Conservation (phyloP, 2,113 vertebrate species). For the Prolemur simus region DNA sequence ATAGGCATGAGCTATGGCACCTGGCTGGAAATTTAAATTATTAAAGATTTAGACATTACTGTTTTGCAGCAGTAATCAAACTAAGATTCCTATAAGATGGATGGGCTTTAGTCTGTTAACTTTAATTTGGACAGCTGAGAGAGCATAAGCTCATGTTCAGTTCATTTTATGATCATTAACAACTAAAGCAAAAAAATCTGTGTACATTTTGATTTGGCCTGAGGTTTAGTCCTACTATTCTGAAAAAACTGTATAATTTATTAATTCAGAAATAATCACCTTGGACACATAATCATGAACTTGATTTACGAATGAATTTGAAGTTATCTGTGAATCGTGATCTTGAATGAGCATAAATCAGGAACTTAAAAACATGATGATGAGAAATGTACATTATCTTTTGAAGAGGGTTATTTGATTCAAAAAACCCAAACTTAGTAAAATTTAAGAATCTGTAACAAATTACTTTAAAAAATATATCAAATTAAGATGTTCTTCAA, state of each 20-base stretch:
- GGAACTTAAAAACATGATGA: neutral
- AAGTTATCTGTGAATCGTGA: neutral
- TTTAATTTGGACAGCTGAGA: conserved; percentile 7
- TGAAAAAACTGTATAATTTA: neutral
- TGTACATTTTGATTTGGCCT: conserved; percentile 20
- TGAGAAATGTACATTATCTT: conserved; percentile 1
- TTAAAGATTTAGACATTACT: conserved; percentile 1
- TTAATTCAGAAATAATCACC: conserved; percentile 26
- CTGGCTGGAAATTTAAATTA: neutral
- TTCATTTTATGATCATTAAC: conserved; percentile 10
- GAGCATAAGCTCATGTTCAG: neutral
- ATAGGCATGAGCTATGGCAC: too few relatives aligned
- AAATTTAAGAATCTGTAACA: conserved; percentile 22
- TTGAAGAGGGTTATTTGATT: neutral
- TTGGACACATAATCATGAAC: neutral
- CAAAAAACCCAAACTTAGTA: neutral
- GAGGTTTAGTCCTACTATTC: neutral
- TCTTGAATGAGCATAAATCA: conserved; percentile 37
- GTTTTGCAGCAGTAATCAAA: neutral
- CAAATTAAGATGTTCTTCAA: neutral
- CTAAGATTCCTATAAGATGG: neutral
- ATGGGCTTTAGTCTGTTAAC: neutral
- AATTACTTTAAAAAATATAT: neutral
- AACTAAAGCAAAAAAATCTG: conserved; percentile 7
- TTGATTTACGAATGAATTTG: conserved; percentile 37